These are phyloP conservation scores for Cephus nigrinus DNA, from an alignment of 2,888 invertebrate species.

Conservation along the genomic window DNA sequence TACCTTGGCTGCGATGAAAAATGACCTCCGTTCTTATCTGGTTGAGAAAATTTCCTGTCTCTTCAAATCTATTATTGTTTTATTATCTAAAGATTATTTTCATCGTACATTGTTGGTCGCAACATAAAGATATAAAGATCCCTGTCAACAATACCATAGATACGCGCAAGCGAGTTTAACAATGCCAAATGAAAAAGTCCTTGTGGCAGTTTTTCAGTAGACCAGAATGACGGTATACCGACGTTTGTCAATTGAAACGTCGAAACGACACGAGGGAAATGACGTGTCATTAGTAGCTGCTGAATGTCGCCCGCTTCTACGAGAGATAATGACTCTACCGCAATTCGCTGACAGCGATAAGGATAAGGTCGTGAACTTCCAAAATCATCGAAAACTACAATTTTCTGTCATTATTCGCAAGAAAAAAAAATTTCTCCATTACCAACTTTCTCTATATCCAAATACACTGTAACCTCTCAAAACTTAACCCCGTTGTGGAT, in stretches of 20 bases:
- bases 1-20: neutral
- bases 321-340: neutral
- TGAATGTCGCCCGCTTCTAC: neutral
- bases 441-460: neutral
- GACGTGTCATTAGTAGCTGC: slow-evolving; percentile 25
- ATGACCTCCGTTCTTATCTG: too few relatives aligned
- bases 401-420: too few relatives aligned
- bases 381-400: neutral
- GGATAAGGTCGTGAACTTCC: neutral
- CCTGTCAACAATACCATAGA: neutral
- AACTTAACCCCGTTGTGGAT: too few relatives aligned
- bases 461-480: neutral
- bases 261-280: slow-evolving; percentile 40
- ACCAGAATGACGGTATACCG: neutral
- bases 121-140: neutral
- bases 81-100: neutral
- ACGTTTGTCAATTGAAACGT: slow-evolving; percentile 38
- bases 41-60: neutral
- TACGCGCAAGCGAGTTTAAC: slow-evolving; percentile 21
- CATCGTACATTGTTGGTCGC: neutral
- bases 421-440: neutral
- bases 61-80: neutral
- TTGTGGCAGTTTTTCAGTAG: slow-evolving; percentile 34
- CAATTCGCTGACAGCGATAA: neutral
- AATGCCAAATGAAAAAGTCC: slow-evolving; percentile 47